These are phyloP conservation scores for Chelidonichthys spinosus DNA, from an alignment of 2,797 vertebrate species.

Conservation along the genomic window DNA sequence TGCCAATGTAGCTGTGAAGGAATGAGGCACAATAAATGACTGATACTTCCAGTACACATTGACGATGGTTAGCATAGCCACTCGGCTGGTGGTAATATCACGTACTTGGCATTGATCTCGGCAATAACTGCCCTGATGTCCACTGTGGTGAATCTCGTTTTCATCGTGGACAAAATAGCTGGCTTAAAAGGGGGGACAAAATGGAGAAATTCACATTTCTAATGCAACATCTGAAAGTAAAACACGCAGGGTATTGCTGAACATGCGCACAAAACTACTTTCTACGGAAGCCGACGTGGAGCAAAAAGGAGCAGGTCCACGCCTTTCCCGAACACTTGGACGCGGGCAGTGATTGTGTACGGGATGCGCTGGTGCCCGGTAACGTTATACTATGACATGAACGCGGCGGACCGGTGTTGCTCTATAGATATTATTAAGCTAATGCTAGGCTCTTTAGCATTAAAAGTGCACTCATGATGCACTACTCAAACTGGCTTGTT, in stretches of 20 bases:
- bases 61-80: conserved; percentile 46
- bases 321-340: conserved; percentile 39
- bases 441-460: conserved; percentile 41
- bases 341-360: conserved; percentile 37
- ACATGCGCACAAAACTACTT: conserved; percentile 44
- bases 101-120: conserved; percentile 91
- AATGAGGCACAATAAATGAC: conserved; percentile 2
- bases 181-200: not conserved
- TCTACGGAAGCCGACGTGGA: conserved; percentile 68
- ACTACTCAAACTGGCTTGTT: conserved; percentile 82
- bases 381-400: conserved; percentile 42
- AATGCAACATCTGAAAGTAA: conserved; percentile 11
- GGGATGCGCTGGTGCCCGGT: conserved; percentile 40
- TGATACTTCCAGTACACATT: conserved; percentile 30
- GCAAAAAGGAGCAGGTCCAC: conserved; percentile 41
- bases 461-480: conserved; percentile 74
- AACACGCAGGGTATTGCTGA: conserved; percentile 2
- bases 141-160: conserved; percentile 91
- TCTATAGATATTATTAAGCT: conserved; percentile 15
- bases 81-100: not conserved
- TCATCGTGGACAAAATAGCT: conserved; percentile 83
- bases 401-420: conserved; percentile 26
- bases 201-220: conserved; percentile 36
- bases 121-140: conserved; percentile 92
- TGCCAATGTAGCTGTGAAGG: conserved; percentile 89